Evolutionary conservation across 2,797 vertebrate species (phyloP), one percentile per base, ranked within the genome.

Genomic region (Sebastes trivittatus): DNA sequence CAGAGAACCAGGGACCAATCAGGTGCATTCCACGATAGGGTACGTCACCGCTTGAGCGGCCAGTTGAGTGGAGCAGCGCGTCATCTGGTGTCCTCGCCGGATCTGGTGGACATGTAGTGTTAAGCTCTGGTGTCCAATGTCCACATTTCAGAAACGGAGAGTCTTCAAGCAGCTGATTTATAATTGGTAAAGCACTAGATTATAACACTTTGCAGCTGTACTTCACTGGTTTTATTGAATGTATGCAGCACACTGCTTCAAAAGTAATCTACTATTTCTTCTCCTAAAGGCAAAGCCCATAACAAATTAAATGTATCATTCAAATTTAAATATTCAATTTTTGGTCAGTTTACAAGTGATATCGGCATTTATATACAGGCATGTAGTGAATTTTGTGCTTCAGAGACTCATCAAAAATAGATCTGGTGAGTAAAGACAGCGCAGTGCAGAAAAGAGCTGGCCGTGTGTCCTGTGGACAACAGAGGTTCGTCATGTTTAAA

Each of bases 401-500:
- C 13, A 22, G 27, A 30, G 38, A 25, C 46, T 29, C 9, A n/a
- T n/a, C 52, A 52, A 27, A 30, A 46, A 30, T 22, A 5, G 3
- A 30, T 11, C 29, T 10, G 2, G 46, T 36, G 30, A 6, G 13
- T 0, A 34, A 42, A 64, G 22, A 27, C 34, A 36, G 2, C 1
- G 2, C 29, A 0, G 16, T 11, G 6, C 6, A 23, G 55, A 27
- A 58, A 8, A 22, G 60, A 62, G 10, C 30, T 36, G 32, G 13
- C 11, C 4, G n/a, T 11, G 3, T 1, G 30, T 59, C 3, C 11
- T 3, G 27, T 9, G 2, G 55, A 4, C 4, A 42, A 1, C 1
- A 1, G 32, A 34, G 32, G 34, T 34, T 52, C 14, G 18, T 66
- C 29, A 8, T 73, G 49, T 74, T 55, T 64, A 27, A 25, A 63